Evolutionary conservation across 2,888 invertebrate species (phyloP).

Genomic region (Periphyllus acericola): DNA sequence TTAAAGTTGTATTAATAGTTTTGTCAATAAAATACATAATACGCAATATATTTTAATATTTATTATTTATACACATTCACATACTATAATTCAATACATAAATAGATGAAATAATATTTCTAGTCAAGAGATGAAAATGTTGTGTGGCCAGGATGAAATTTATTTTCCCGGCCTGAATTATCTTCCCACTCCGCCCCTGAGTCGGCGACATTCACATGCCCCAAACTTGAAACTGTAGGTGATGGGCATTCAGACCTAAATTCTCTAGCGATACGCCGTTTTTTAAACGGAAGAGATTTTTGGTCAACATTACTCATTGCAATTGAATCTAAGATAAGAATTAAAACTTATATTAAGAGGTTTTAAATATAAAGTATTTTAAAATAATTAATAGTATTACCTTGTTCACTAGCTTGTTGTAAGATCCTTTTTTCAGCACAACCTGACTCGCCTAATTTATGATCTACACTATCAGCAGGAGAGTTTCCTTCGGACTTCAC

Average conservation of each 20-base stretch:
- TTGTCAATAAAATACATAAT: too few relatives aligned
- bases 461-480: constrained; percentile 54
- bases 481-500: constrained; percentile 60
- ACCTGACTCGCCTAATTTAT: constrained; percentile 68
- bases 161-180: too few relatives aligned
- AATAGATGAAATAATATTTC: too few relatives aligned
- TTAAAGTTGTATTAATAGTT: too few relatives aligned
- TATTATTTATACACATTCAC: too few relatives aligned
- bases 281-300: constrained; percentile 85
- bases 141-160: too few relatives aligned
- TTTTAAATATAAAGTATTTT: background rate
- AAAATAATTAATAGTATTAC: background rate
- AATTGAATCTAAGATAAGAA: constrained; percentile 32
- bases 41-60: too few relatives aligned
- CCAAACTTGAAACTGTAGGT: constrained; percentile 65
- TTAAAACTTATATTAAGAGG: background rate
- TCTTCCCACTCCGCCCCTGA: too few relatives aligned
- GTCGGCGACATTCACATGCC: constrained; percentile 39
- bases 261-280: constrained; percentile 86
- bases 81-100: too few relatives aligned
- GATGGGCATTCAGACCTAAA: constrained; percentile 77
- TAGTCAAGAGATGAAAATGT: too few relatives aligned
- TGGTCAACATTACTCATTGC: constrained; percentile 66
- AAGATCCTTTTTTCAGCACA: constrained; percentile 96
- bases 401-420: constrained; percentile 92